Base-by-base conservation (phyloP, 2,888 invertebrate species). In the Strigamia transsilvanica region DNA sequence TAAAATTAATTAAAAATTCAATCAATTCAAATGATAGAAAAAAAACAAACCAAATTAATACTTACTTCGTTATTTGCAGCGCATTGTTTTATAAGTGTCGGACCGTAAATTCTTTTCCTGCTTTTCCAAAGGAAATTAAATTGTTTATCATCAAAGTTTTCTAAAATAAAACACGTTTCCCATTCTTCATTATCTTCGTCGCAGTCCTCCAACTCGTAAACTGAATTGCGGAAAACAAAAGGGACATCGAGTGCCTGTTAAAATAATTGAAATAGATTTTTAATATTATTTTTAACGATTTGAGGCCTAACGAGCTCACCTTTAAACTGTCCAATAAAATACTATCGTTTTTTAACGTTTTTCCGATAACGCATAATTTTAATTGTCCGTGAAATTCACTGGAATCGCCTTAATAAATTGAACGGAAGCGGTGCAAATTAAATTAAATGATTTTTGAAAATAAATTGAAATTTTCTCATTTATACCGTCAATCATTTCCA, bases 111-210 rank as follows among this genome's bases (percentile, higher is more conserved):
- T 80, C 87, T 85, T 4, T 86, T 86, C 23, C 87, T 87, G 2
- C 86, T 85, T 66, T 86, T 85, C 51, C 85, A 91, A 84, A 94
- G 91, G 84, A 90, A 90, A 86, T 92, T 91, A 88, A 92, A 94
- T 84, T 92, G 90, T 83, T 92, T 91, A 81, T 93, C 93, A 84
- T 93, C 92, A 88, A 95, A 95, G 84, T 91, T 91, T 80, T 93
- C 91, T 84, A 94, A 89, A 86, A 95, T 91, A 89, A 93, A 94
- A 86, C 92, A 90, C 80, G 92, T 93, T 85, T 91, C 91, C 1
- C 6, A 18, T 88, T 91, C 86, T n/a, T 87, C 87, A 56, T 23
- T 83, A 12, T 82, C 83, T 42, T 83, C 77, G 79, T 90, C 89
- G 83, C 91, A 86, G 87, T 90, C 90, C 87, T 92, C 92, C 85